A percentile compares a stretch with the other conserved stretches of the same genome.
Evolutionary conservation across 2,113 vertebrate genomes (phyloP).

Genomic region (Cyrtonyx montezumae): DNA sequence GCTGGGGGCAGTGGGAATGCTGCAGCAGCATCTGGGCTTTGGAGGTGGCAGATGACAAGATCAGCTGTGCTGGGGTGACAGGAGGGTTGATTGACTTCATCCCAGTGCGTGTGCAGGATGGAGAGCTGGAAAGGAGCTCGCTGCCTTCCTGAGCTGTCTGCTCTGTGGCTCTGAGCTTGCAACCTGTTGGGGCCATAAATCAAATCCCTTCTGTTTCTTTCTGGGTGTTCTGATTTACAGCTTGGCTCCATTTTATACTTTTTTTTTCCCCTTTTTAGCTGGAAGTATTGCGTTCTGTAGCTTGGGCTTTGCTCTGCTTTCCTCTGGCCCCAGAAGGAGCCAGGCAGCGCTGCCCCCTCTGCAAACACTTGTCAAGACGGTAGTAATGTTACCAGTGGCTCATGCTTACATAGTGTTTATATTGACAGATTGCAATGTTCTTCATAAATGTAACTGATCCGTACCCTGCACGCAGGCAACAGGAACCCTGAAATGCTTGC

Average conservation of each 20-base stretch:
- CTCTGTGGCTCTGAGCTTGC: neutral
- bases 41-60: conserved; percentile 1
- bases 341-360: neutral
- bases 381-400: conserved; percentile 47
- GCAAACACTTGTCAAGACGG: conserved; percentile 46
- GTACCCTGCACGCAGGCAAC: conserved; percentile 60
- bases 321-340: neutral
- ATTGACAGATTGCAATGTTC: conserved; percentile 74
- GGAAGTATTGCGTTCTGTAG: neutral
- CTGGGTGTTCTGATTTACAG: neutral
- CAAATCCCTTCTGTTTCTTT: neutral
- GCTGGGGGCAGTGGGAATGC: neutral
- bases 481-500: conserved; percentile 61
- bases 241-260: neutral
- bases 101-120: neutral
- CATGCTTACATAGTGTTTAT: conserved; percentile 62
- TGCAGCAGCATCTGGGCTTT: neutral
- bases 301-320: neutral
- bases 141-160: neutral
- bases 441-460: conserved; percentile 55
- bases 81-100: neutral
- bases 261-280: neutral
- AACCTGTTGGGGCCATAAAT: neutral
- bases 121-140: neutral
- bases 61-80: neutral